phyloP scores from a whole-genome alignment of 1,140 invertebrate genomes.

The Drosophila nannoptera region DNA sequence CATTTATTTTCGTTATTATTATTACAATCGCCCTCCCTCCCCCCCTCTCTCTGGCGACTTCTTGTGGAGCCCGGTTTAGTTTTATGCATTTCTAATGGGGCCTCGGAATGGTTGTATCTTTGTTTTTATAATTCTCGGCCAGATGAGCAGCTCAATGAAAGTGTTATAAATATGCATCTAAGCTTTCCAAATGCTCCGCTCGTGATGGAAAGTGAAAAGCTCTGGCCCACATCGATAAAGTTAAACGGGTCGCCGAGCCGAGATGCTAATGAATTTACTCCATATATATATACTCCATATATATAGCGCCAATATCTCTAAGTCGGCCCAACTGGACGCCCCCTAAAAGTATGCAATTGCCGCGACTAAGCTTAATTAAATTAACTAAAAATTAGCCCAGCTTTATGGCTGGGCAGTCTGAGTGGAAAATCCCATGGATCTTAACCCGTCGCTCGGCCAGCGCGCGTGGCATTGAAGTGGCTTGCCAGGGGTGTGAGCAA shows the following conservation, averaged over 20 bases:
- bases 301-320: no score
- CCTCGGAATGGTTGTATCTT: conserved; percentile 14
- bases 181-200: conserved; percentile 31
- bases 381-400: no score
- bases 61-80: conserved; percentile 25
- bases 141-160: conserved; percentile 42
- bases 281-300: conserved; percentile 6
- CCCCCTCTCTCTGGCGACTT: not conserved
- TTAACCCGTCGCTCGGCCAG: no score
- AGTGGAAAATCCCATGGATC: no score
- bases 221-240: conserved; percentile 30
- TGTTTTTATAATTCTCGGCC: conserved; percentile 43
- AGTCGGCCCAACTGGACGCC: no score
- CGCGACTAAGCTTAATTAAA: no score
- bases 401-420: no score
- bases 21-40: no score
- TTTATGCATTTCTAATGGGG: conserved; percentile 61
- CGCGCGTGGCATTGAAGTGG: not conserved
- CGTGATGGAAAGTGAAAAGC: conserved; percentile 65
- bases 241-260: conserved; percentile 1
- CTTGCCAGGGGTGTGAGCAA: not conserved
- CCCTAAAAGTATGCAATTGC: no score
- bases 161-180: conserved; percentile 66
- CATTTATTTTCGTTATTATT: conserved; percentile 15
- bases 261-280: not conserved